Conservation (phyloP, 2,113 vertebrate genomes). For the Balaenoptera acutorostrata region DNA sequence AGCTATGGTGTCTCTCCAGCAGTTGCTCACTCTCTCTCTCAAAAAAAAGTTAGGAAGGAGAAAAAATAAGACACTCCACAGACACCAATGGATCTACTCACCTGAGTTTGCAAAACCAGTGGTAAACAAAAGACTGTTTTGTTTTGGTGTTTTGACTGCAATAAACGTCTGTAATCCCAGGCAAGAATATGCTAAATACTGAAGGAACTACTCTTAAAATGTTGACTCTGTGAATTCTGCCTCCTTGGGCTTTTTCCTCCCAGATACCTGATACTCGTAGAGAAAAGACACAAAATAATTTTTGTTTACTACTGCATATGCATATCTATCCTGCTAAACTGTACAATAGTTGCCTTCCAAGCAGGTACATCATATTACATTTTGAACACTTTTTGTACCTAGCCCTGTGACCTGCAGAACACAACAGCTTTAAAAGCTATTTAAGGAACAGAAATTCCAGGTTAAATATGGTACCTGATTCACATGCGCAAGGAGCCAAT, state of each 20-base stretch:
- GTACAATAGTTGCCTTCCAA: background rate
- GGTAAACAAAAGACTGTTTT: background rate
- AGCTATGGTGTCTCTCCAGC: background rate
- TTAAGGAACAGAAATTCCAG: slow-evolving; percentile 46
- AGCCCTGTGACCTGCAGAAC: slow-evolving; percentile 20
- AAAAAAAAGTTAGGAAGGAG: background rate
- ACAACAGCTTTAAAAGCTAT: slow-evolving; percentile 12
- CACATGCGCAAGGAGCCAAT: background rate
- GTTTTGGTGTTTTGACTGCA: background rate
- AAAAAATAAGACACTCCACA: background rate
- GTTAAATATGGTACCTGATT: slow-evolving; percentile 29
- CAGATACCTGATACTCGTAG: background rate
- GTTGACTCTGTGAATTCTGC: background rate
- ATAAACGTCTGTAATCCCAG: background rate
- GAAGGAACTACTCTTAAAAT: background rate
- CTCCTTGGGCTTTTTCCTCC: background rate
- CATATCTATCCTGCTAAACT: background rate
- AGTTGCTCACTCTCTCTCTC: background rate
- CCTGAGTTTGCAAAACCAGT: background rate
- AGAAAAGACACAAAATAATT: slow-evolving; percentile 13
- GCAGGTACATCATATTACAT: background rate
- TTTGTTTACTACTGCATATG: background rate
- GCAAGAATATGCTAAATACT: background rate
- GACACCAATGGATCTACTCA: background rate
- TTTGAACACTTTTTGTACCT: background rate